A percentile compares a stretch with the other conserved stretches of the same genome.
Evolutionary conservation across 2,888 invertebrate species (phyloP).

Genomic region (Camptogramma bilineatum): DNA sequence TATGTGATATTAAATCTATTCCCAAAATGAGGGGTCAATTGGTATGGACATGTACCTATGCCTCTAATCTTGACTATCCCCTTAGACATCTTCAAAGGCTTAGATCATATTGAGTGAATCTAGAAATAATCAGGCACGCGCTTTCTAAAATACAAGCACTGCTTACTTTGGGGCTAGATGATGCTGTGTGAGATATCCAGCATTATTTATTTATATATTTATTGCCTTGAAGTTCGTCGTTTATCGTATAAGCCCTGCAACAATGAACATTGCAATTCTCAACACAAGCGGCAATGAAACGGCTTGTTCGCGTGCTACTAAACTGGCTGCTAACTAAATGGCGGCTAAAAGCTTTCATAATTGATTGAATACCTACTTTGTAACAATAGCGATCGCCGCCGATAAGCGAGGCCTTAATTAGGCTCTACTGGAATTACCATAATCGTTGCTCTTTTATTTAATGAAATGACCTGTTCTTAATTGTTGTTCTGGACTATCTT

Average conservation of each 20-base stretch:
- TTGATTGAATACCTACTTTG: slow-evolving; percentile 40
- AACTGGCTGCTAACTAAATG: slow-evolving; percentile 32
- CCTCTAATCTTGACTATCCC: no score
- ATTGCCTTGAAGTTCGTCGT: background rate
- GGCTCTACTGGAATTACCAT: slow-evolving; percentile 38
- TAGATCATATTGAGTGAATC: no score
- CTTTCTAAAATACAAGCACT: no score
- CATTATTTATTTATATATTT: no score
- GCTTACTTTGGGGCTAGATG: no score
- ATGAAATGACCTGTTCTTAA: slow-evolving; percentile 23
- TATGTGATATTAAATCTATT: no score
- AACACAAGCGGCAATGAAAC: slow-evolving; percentile 24
- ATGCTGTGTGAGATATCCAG: no score
- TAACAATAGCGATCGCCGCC: slow-evolving; percentile 38
- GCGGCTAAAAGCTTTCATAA: slow-evolving; percentile 43
- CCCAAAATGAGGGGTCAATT: no score
- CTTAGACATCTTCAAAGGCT: no score
- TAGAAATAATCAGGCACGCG: no score
- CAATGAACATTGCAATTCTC: slow-evolving; percentile 11
- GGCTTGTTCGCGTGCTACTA: slow-evolving; percentile 35
- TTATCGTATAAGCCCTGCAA: background rate
- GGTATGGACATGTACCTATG: no score
- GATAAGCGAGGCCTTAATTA: slow-evolving; percentile 32
- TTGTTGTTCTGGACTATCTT: slow-evolving; percentile 11
- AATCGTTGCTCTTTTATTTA: slow-evolving; percentile 33